These are phyloP conservation scores for Sebastiscus albofasciatus DNA, from an alignment of 2,797 vertebrate genomes.

Conservation along the genomic window DNA sequence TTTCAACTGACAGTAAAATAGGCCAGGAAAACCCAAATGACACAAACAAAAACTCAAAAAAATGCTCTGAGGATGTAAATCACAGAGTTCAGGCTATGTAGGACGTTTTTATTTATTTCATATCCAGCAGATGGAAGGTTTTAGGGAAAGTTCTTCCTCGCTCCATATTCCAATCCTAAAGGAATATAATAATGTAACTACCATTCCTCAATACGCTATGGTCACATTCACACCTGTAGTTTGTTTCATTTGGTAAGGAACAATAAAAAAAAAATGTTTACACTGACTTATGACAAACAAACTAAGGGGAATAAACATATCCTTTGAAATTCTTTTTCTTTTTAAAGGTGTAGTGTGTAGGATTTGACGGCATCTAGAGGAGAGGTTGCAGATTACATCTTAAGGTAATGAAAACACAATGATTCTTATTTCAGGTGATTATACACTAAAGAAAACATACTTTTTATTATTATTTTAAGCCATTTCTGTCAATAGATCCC, in stretches of 20 bases:
- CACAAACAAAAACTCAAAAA: neutral
- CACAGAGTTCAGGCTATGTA: too few relatives aligned
- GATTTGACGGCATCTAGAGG: too few relatives aligned
- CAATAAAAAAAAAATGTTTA: neutral
- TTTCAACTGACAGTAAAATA: slow-evolving; percentile 19
- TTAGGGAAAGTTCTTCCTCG: neutral
- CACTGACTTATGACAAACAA: neutral
- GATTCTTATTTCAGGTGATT: too few relatives aligned
- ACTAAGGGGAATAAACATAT: neutral
- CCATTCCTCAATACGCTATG: neutral
- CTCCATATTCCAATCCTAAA: neutral
- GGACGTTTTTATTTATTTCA: neutral
- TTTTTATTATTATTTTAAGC: too few relatives aligned
- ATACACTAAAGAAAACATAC: too few relatives aligned
- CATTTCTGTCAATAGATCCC: too few relatives aligned
- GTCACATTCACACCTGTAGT: neutral
- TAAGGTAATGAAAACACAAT: too few relatives aligned
- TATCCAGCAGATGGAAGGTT: neutral
- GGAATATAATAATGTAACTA: too few relatives aligned
- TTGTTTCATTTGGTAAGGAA: neutral
- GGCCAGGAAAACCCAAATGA: slow-evolving; percentile 19
- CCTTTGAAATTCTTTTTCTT: neutral
- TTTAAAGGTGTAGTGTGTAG: too few relatives aligned
- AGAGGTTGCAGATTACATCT: too few relatives aligned
- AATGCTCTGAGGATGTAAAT: too few relatives aligned